phyloP scores from a whole-genome alignment of 2,888 invertebrate genomes.

The Acronicta aceris region DNA sequence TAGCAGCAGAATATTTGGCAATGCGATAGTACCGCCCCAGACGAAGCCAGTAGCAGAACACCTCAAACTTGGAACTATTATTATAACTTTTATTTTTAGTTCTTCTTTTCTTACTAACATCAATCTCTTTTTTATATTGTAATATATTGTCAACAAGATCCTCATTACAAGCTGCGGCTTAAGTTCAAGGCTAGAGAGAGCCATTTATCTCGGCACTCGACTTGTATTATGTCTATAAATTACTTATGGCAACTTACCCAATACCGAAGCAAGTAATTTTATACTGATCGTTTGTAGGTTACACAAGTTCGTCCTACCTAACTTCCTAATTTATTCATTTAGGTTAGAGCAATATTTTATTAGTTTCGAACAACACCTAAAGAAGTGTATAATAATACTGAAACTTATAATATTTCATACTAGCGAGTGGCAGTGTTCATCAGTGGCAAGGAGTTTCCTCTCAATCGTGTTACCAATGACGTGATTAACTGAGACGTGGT shows the following conservation, averaged over 20 bases:
- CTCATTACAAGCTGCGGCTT: constrained; percentile 56
- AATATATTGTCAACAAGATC: constrained; percentile 63
- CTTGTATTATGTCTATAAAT: constrained; percentile 77
- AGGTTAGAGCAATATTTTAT: constrained; percentile 10
- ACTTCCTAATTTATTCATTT: constrained; percentile 32
- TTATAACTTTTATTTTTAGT: constrained; percentile 24
- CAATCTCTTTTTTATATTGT: constrained; percentile 40
- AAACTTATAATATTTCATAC: no score
- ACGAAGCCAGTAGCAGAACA: no score
- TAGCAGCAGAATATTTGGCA: background rate
- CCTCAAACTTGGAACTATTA: constrained; percentile 1
- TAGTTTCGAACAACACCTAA: background rate
- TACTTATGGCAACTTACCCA: constrained; percentile 66
- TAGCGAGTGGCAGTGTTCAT: no score
- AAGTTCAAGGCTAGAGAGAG: constrained; percentile 72
- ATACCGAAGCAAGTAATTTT: constrained; percentile 43
- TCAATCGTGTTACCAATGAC: no score
- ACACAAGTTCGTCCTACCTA: constrained; percentile 24
- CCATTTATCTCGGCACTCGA: constrained; percentile 73
- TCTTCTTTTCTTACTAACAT: constrained; percentile 28
- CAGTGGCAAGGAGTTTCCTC: no score
- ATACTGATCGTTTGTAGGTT: constrained; percentile 42
- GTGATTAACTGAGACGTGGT: no score
- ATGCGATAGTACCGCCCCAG: background rate
- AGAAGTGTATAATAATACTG: no score